Evolutionary conservation across 2,888 invertebrate species (phyloP).

Genomic region (Lepetodrilus schrolli): DNA sequence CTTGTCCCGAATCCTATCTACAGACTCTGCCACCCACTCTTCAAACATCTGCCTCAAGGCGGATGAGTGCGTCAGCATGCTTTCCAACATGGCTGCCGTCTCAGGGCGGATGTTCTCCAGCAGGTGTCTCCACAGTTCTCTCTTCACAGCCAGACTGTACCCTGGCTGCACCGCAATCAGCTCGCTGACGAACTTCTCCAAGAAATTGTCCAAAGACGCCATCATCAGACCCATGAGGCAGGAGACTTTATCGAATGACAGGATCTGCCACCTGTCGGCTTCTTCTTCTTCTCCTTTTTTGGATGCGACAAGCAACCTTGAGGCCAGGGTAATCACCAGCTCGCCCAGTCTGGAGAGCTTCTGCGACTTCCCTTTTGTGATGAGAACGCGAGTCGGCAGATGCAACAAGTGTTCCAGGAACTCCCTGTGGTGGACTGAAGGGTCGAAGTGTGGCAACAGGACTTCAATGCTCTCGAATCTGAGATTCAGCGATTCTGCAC

Average conservation of each 20-base stretch:
- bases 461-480: not conserved
- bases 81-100: not conserved
- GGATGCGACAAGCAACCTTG: not conserved
- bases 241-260: conserved; percentile 8
- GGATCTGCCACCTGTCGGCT: not conserved
- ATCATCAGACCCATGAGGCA: conserved; percentile 17
- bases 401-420: conserved; percentile 14
- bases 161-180: not conserved
- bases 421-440: not conserved
- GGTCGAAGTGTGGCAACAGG: not conserved
- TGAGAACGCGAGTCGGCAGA: not conserved
- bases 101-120: not conserved
- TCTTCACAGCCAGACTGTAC: conserved; percentile 9
- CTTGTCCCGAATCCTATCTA: not conserved
- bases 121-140: not conserved
- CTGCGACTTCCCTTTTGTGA: not conserved
- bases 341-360: conserved; percentile 26
- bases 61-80: conserved; percentile 26
- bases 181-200: not conserved
- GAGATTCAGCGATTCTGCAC: not conserved
- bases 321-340: conserved; percentile 18
- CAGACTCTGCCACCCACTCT: conserved; percentile 28
- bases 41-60: conserved; percentile 25
- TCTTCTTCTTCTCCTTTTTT: not conserved
- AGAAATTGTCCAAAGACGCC: not conserved